Evolutionary conservation across 2,797 vertebrate genomes (phyloP).

Genomic region (Babyrousa celebensis): DNA sequence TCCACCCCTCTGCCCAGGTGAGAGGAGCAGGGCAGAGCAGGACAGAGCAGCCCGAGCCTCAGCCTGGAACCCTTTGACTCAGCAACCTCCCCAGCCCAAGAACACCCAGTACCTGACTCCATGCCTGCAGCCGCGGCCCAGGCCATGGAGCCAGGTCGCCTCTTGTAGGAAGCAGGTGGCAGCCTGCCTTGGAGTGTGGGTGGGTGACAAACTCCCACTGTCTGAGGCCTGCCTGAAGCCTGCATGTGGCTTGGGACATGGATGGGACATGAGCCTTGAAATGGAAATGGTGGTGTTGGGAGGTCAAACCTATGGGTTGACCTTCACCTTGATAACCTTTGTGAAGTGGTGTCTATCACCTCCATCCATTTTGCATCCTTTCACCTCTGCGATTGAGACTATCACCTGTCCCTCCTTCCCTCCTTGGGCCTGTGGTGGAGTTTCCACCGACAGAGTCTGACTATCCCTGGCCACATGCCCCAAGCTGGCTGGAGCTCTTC

Average conservation of each 20-base stretch:
- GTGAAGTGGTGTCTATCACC: neutral
- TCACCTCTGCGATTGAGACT: neutral
- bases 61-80: conserved; percentile 70
- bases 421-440: neutral
- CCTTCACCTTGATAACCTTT: neutral
- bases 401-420: neutral
- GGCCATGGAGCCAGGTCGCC: neutral
- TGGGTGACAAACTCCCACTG: neutral
- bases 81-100: conserved; percentile 32
- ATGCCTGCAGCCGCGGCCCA: neutral
- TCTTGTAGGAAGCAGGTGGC: conserved; percentile 62
- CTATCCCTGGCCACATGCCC: neutral
- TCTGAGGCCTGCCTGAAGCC: neutral
- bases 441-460: neutral
- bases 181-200: neutral
- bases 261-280: neutral
- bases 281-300: neutral
- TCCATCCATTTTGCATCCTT: neutral
- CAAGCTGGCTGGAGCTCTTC: neutral
- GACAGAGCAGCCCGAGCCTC: neutral
- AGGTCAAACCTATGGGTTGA: neutral
- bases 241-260: neutral
- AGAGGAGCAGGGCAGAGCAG: conserved; percentile 11
- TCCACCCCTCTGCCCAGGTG: neutral
- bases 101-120: conserved; percentile 56